phyloP scores from a whole-genome alignment of 92 coral and sea anemone genomes.

The Siderastrea siderea region DNA sequence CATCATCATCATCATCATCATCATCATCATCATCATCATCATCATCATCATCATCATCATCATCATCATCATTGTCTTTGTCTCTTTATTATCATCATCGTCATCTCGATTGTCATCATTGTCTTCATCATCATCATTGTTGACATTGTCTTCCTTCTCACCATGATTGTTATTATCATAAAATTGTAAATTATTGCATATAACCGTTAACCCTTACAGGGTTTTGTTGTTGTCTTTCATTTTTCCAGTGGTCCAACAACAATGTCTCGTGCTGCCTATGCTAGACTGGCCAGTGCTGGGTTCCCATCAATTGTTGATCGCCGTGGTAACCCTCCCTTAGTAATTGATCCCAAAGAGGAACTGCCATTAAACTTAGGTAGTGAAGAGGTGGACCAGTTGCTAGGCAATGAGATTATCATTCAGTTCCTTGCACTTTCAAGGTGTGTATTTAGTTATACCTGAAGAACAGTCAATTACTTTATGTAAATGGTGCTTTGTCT shows the following conservation, averaged over 20 bases:
- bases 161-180: too few relatives aligned
- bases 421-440: constrained; percentile 97
- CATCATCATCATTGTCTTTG: too few relatives aligned
- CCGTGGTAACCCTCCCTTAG: constrained; percentile 95
- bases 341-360: constrained; percentile 86
- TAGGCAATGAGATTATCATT: constrained; percentile 89
- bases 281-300: constrained; percentile 92
- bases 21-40: too few relatives aligned
- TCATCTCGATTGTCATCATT: too few relatives aligned
- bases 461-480: background rate
- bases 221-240: background rate
- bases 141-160: too few relatives aligned
- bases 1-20: too few relatives aligned
- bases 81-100: too few relatives aligned
- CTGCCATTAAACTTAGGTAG: constrained; percentile 80
- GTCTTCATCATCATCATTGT: too few relatives aligned
- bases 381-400: constrained; percentile 85
- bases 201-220: too few relatives aligned
- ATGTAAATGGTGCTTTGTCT: background rate
- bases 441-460: constrained; percentile 26
- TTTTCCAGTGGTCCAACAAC: constrained; percentile 79
- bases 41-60: too few relatives aligned
- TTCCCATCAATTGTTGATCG: constrained; percentile 93
- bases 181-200: too few relatives aligned
- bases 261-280: constrained; percentile 94